Base-by-base conservation (phyloP, 1,140 invertebrate species). In the Myzus persicae region DNA sequence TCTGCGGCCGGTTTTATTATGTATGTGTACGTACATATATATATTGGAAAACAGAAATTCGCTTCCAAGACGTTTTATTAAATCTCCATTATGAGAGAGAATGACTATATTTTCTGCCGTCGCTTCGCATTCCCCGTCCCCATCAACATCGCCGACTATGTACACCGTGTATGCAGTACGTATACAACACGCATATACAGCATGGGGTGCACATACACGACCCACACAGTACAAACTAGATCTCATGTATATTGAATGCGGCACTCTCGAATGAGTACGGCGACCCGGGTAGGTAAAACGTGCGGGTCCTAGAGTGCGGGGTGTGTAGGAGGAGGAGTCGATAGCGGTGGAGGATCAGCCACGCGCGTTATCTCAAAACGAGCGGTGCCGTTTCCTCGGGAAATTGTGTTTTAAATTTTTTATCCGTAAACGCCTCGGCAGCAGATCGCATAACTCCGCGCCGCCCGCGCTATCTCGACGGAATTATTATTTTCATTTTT, bases 41-140 rank as follows among this genome's bases (percentile, higher is more conserved):
- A 51, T 93, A 93, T 93, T 93, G 91, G 31, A 93, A 93, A 93
- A 85, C 91, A 46, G 31, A 93, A 93, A 84, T 84, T 93, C 91
- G 84, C 91, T 93, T 54, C 36, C 81, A 51, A 93, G 76, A 84
- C 44, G 44, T 85, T 48, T 93, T 93, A 93, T 93, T 93, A 85
- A 93, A 93, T 93, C 91, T 93, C 81, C 76, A 93, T 93, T 93
- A 93, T 40, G 36, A 82, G 40, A 82, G 36, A 84, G 8, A 82
- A 40, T 48, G 38, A 38, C 67, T 82, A 48, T 31, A 44, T 59
- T 31, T 59, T 90, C 44, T 31, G 88, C 48, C 24, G 24, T 42
- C n/a, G 6, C 9, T n/a, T 36, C 46, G 24, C 76, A 20, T 18
- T 1, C 81, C n/a, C 81, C 20, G 22, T 24, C 81, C 18, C 40